Evolutionary conservation across 1,140 invertebrate species (phyloP), one percentile per base, ranked within the genome.

Genomic region (Drosophila kepulauana): DNA sequence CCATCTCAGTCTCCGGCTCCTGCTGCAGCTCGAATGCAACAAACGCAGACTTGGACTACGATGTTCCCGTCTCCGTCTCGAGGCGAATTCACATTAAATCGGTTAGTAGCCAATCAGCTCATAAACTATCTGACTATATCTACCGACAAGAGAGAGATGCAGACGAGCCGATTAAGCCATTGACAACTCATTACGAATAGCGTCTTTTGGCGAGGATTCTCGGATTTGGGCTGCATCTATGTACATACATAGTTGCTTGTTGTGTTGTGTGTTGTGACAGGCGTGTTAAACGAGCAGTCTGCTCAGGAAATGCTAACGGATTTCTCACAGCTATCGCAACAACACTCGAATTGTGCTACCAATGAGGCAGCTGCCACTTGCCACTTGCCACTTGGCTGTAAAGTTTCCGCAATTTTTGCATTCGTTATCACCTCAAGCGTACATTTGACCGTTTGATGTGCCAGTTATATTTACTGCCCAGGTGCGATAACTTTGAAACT

Each of bases 11-110:
- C 61, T 79, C 82, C 16, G 65, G 68, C 72, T 86, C 82, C 68
- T 90, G 82, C 51, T 91, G 86, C 78, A 89, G 85, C 48, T 88
- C 84, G 16, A 89, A 78, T 46, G 78, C 85, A 11, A 88, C 80
- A 35, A 88, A 82, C 41, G 66, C 80, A 49, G 82, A 86, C 73
- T 59, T 91, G 76, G 90, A 91, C 86, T 91, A 91, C 54, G 90
- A 91, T 61, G 90, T 91, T 59, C 90, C 89, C 16, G 81, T 91
- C 52, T 76, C 89, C 16, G 81, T 91, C 52, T 76, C 90, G 38
- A 66, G 90, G 61, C 90, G 80, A 61, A 87, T 84, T 57, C 82
- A 84, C 78, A 91, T 79, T 49, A 91, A 91, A 84, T 76, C 86
- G 90, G 90, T 91, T 78, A 79, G 90, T 91, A 81, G 54, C 68